Evolutionary conservation across 2,797 vertebrate species (phyloP).

Genomic region (Nyctibius grandis): DNA sequence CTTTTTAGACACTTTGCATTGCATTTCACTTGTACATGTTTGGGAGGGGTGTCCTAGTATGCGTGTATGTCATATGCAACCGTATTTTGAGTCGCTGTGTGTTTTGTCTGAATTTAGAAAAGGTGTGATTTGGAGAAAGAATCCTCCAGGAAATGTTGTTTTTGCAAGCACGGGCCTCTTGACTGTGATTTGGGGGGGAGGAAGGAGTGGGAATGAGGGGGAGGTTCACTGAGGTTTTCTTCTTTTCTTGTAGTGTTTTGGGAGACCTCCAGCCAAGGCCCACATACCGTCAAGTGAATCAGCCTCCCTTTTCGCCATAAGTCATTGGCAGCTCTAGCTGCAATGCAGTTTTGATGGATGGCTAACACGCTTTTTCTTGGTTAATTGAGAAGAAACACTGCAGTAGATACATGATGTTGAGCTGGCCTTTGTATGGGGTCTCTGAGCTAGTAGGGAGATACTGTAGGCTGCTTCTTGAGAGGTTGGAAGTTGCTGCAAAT

Average conservation of each 20-base stretch:
- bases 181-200: conserved; percentile 5
- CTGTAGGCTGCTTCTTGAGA: not conserved
- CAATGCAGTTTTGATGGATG: conserved; percentile 57
- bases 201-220: conserved; percentile 47
- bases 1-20: not conserved
- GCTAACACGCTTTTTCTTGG: not conserved
- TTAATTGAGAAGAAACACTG: conserved; percentile 37
- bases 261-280: conserved; percentile 59
- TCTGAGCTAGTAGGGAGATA: not conserved
- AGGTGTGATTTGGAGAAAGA: conserved; percentile 11
- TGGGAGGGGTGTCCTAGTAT: not conserved
- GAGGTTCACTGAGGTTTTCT: conserved; percentile 40
- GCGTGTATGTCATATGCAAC: not conserved
- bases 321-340: conserved; percentile 56
- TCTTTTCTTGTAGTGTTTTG: conserved; percentile 7
- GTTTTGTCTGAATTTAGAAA: conserved; percentile 47
- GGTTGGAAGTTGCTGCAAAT: not conserved
- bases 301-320: conserved; percentile 27
- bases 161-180: not conserved
- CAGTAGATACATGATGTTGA: not conserved
- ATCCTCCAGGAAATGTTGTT: conserved; percentile 25
- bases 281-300: conserved; percentile 47
- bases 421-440: not conserved
- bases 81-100: not conserved
- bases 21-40: not conserved